Base-by-base conservation (phyloP, 2,113 vertebrate genomes). In the Manacus vitellinus region DNA sequence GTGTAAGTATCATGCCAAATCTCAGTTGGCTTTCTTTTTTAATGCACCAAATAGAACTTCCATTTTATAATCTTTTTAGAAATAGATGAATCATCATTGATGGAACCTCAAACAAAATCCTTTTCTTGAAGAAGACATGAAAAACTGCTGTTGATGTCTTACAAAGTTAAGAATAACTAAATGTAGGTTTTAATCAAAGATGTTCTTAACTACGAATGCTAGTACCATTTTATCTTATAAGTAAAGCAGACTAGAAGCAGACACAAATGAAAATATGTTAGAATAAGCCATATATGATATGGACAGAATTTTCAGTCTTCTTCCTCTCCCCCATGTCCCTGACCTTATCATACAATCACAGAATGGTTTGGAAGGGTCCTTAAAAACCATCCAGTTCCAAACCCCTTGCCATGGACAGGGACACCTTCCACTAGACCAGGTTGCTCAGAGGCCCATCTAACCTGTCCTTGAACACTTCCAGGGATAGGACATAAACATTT, bases 231-330 rank as follows among this genome's bases (percentile, higher is more conserved):
- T 23, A 61, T 71, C 31, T 14, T 47, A 47, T 37, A 76, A 72
- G 39, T 6, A 43, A 74, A 74, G 35, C 14, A 56, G 15, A 54
- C 27, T 33, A 71, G 25, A 55, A 82, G 8, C 27, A 79, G n/a
- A 52, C 8, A 49, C 6, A 80, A 62, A 27, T 44, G 11, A 76
- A 82, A 59, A 19, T 12, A 19, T 7, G 4, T 33, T 54, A 66
- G 3, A 78, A 62, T 2, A n/a, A 8, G 19, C 23, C 10, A 30
- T 49, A 30, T 12, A 71, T 0, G 2, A 52, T 33, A 75, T 3
- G 12, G 35, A 41, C 14, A 65, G 28, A 68, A 85, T 73, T 81
- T 49, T 4, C 35, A 81, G 15, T 18, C 33, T 80, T 85, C 23
- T 49, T 80, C 6, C 13, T 55, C 35, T 88, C 4, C 8, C 16